Base-by-base conservation (phyloP, 2,888 invertebrate species). In the Parnassius mnemosyne region DNA sequence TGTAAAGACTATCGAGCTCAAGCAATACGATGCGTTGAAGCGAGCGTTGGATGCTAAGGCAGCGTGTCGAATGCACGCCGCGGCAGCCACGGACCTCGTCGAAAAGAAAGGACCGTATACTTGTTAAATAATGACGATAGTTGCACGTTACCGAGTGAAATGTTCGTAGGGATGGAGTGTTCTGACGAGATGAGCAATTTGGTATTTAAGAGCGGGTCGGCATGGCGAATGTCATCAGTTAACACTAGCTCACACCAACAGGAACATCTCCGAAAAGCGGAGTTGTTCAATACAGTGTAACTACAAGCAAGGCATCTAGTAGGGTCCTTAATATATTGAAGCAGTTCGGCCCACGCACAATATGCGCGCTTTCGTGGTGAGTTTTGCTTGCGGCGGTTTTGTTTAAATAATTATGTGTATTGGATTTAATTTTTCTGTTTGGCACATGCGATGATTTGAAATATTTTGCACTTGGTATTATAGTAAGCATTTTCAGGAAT, bases 311-410 rank as follows among this genome's bases (percentile, higher is more conserved):
- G 34, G 34, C 34, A 61, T 65, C 70, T 71, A 79, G 77, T 78
- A 76, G 82, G 80, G 78, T 78, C 58, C 58, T 71, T 76, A 72
- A 68, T 65, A 72, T 68, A 71, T 65, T 66, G 69, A 65, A 72
- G 67, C 69, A 74, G 75, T 72, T 70, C 65, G 70, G 68, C 68
- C 74, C 84, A 87, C 74, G 81, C 80, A 73, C 81, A 89, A 83
- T 81, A 92, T 92, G 92, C 89, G 91, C 73, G 80, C 85, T 73
- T 89, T 92, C 71, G 80, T 90, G 92, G 92, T 92, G 86, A 92
- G 92, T 85, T 69, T 41, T 65, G 81, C 78, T 77, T 68, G 81
- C 77, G 77, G 75, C 68, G 34, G 41, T 44, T 56, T 66, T 61
- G 25, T 70, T 65, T 67, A 62, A 60, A 63, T 47, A 66, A 65